Conservation (phyloP, 2,888 invertebrate genomes). For the Leptopilina myrica region DNA sequence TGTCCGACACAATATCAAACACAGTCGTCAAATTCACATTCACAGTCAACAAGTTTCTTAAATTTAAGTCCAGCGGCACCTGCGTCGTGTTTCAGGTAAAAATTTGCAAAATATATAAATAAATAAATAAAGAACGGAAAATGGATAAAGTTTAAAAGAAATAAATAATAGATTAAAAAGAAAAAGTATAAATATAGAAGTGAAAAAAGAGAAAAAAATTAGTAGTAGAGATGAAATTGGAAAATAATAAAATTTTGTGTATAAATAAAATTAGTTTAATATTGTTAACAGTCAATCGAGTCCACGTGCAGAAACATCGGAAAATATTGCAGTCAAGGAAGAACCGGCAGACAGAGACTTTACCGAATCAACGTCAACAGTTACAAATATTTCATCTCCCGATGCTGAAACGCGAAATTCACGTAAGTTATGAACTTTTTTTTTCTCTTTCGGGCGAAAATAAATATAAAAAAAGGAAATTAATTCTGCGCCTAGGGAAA, state of each 20-base stretch:
- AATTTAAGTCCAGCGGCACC: constrained; percentile 63
- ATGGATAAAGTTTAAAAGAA: not conserved
- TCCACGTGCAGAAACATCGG: constrained; percentile 58
- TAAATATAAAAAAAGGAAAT: too few species aligned
- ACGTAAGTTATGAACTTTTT: constrained; percentile 10
- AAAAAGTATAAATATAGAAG: not conserved
- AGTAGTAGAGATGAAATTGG: too few species aligned
- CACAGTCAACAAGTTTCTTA: constrained; percentile 61
- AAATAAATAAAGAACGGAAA: too few species aligned
- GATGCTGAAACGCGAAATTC: constrained; percentile 58
- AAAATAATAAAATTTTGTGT: too few species aligned
- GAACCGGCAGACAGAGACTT: constrained; percentile 69
- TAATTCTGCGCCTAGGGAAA: too few species aligned
- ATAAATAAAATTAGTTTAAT: too few species aligned
- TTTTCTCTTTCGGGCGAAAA: too few species aligned
- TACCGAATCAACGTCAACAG: constrained; percentile 61
- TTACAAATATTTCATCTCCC: constrained; percentile 61
- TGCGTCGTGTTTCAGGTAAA: constrained; percentile 64
- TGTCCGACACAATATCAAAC: constrained; percentile 61
- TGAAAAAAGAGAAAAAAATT: too few species aligned
- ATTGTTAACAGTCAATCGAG: constrained; percentile 54
- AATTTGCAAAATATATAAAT: not conserved
- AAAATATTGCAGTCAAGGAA: constrained; percentile 67
- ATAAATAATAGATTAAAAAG: not conserved
- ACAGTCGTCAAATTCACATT: constrained; percentile 54